Conservation (phyloP, 2,888 invertebrate species). For the Amiota minor region DNA sequence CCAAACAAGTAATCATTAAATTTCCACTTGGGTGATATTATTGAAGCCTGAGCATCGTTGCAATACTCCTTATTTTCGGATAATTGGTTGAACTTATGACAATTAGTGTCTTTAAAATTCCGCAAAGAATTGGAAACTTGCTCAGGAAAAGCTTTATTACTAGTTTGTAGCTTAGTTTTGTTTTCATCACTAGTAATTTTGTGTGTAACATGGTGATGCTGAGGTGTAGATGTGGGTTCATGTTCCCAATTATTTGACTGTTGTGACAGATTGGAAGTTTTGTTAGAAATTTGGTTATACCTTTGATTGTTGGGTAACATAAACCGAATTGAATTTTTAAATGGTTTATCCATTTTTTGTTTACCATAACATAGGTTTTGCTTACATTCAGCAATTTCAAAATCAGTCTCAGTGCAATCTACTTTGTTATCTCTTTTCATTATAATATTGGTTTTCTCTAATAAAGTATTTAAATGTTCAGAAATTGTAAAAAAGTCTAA, state of each 20-base stretch:
- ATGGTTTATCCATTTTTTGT: not conserved
- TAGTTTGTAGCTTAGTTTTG: slow-evolving; percentile 62
- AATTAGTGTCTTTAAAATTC: not conserved
- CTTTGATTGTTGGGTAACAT: slow-evolving; percentile 50
- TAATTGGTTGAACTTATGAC: not conserved
- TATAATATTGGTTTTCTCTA: slow-evolving; percentile 70
- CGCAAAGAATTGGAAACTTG: slow-evolving; percentile 47
- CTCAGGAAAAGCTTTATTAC: slow-evolving; percentile 65
- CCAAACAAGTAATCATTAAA: too few species aligned
- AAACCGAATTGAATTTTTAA: slow-evolving; percentile 40
- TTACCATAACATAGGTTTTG: not conserved
- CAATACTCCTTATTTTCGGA: not conserved
- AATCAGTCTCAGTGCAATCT: slow-evolving; percentile 39
- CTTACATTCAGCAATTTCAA: slow-evolving; percentile 17
- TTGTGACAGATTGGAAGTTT: slow-evolving; percentile 59
- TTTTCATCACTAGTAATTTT: slow-evolving; percentile 58
- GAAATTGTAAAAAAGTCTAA: slow-evolving; percentile 66
- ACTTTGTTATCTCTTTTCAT: slow-evolving; percentile 67
- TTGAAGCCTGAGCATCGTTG: too few species aligned
- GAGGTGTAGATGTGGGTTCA: slow-evolving; percentile 47
- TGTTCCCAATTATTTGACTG: slow-evolving; percentile 60
- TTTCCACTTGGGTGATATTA: too few species aligned
- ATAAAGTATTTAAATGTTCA: slow-evolving; percentile 64
- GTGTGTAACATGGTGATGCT: slow-evolving; percentile 49
- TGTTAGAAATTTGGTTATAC: slow-evolving; percentile 59